Evolutionary conservation across 2,113 vertebrate species (phyloP), one percentile per base, ranked within the genome.

Genomic region (Lasiurus borealis): DNA sequence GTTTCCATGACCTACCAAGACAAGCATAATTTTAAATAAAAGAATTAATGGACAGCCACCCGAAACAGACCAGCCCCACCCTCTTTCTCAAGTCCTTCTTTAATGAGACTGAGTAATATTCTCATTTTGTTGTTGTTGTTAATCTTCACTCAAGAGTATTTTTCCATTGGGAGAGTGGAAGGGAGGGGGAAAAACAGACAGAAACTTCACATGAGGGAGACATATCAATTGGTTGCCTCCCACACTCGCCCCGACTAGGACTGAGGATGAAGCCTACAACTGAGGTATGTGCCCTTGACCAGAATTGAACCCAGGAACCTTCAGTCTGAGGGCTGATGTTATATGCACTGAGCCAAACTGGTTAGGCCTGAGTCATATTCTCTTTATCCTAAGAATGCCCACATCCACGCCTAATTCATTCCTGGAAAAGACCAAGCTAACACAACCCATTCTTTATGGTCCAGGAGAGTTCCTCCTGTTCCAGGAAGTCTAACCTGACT

Each of bases 21-120:
- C 57, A 75, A 86, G 1, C 25, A 2, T n/a, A 85, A 75, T 77
- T 90, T 91, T 90, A 75, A 71, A 64, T 83, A n/a, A 85, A 66
- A 25, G 77, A 68, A 36, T 64, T 50, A 93, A 59, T 10, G 16
- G 46, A 46, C n/a, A 90, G 40, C 5, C 13, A 21, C n/a, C n/a
- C 12, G 19, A 34, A 80, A 29, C 13, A 40, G 44, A 82, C 10
- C 27, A 86, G 27, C 44, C 19, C 66, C 4, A 19, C 16, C 62
- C 34, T 31, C 15, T 14, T 23, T 78, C 10, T n/a, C 80, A 82
- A 71, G 48, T 69, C 73, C 25, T 89, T n/a, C n/a, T n/a, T 72
- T 25, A 66, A 29, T 89, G 50, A 89, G 31, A 54, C 36, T 57
- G 29, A 90, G 19, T 80, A 84, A 85, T 13, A 34, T 48, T 75